These are phyloP conservation scores for Rhinoptilus africanus DNA, from an alignment of 2,113 vertebrate genomes.

Conservation along the genomic window DNA sequence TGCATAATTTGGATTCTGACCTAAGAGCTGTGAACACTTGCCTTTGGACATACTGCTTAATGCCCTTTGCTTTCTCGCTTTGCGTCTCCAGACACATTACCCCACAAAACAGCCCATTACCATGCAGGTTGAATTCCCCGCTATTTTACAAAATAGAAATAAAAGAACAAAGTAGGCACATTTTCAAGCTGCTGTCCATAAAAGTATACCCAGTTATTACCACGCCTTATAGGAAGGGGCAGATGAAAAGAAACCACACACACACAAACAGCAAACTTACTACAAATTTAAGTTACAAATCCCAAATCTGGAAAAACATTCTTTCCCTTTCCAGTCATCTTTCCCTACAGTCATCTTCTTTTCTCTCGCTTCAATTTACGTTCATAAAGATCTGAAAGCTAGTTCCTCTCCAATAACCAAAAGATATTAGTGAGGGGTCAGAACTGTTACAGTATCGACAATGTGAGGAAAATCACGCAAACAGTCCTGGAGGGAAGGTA, in stretches of 20 bases:
- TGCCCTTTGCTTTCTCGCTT: neutral
- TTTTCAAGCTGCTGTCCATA: neutral
- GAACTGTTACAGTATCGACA: neutral
- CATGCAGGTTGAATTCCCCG: neutral
- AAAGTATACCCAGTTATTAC: neutral
- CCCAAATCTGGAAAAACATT: neutral
- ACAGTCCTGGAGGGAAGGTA: neutral
- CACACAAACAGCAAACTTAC: rapidly evolving
- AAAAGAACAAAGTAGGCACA: neutral
- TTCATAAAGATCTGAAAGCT: neutral
- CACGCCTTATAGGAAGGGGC: rapidly evolving
- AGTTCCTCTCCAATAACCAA: neutral
- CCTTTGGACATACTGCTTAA: neutral
- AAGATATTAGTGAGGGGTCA: neutral
- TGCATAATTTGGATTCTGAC: neutral
- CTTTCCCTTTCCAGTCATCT: neutral
- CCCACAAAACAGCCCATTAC: neutral
- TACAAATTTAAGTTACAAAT: neutral
- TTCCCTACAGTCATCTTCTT: neutral
- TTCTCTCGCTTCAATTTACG: neutral
- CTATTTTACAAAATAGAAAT: neutral
- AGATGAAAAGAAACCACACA: neutral
- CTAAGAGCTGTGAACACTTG: neutral
- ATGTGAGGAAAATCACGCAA: neutral
- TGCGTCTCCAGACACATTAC: neutral